Base-by-base conservation (phyloP, 1,140 invertebrate genomes). In the Pinna nobilis region DNA sequence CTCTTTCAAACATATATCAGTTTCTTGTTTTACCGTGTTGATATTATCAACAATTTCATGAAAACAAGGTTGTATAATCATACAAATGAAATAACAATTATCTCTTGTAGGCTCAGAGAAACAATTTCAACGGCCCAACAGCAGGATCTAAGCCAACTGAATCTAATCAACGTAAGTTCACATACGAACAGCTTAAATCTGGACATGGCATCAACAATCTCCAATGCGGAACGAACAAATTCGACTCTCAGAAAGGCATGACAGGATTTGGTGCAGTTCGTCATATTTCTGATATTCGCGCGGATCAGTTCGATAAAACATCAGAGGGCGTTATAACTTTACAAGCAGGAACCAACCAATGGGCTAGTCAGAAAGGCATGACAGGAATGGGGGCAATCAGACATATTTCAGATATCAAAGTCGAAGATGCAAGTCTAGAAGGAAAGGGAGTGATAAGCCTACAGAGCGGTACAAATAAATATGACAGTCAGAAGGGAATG, bases 261-360 rank as follows among this genome's bases (percentile, higher is more conserved):
- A 67, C 51, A 30, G 61, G 49, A 35, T 84, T 88, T 47, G 86
- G 86, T 1, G 77, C 81, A n/a, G 77, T 78, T 0, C 71, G 88
- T n/a, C 86, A 89, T 55, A 81, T 88, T 61, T 81, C 87, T 47
- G 87, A 89, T 60, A 88, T 88, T 44, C 70, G 77, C 30, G 80
- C 79, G n/a, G 87, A 89, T 50, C 77, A 84, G 35, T 79, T 82
- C 39, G 60, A 64, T 44, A 80, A 79, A 32, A 82, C 84, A 13
- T 95, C 96, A 2, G 94, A 97, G 81, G 93, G 93, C 30, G 93
- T 97, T 60, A 97, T 98, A 82, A 95, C 95, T 67, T 91, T 98
- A 35, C 96, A 98, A 88, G 96, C 97, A 82, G 97, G 96, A 59
- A 96, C 95, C 78, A 98, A 98, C 91, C 97, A 97, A 89, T 89